A percentile compares a stretch with the other conserved stretches of the same genome.
phyloP scores from a whole-genome alignment of 2,797 vertebrate species.

The Pangasius larnaudii region DNA sequence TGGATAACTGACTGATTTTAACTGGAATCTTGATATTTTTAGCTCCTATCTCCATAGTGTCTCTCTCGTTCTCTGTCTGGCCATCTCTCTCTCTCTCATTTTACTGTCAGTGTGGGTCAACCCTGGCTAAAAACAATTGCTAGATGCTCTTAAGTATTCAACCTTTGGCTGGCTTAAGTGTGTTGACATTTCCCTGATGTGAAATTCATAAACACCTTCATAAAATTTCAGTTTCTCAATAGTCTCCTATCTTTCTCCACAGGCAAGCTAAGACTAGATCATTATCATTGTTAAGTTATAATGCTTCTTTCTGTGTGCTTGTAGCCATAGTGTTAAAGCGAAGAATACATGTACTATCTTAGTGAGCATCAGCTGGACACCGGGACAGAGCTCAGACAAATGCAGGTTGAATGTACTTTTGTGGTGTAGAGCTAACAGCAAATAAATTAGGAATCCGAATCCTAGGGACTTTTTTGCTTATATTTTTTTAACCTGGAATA shows the following conservation, averaged over 20 bases:
- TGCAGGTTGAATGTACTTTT: slow-evolving; percentile 12
- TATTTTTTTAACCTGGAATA: neutral
- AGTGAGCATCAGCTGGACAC: neutral
- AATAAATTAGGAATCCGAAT: neutral
- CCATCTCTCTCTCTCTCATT: neutral
- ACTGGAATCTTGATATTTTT: neutral
- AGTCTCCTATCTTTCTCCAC: neutral
- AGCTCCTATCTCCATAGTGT: neutral
- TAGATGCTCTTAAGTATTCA: neutral
- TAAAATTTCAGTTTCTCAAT: neutral
- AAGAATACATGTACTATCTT: neutral
- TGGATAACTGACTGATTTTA: neutral
- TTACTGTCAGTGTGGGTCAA: neutral
- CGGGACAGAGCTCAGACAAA: neutral
- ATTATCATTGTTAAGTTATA: neutral
- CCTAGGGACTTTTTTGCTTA: neutral
- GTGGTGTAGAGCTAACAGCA: neutral
- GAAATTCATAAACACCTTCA: neutral
- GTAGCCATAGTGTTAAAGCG: slow-evolving; percentile 11
- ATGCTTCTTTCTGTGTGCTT: neutral
- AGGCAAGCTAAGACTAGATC: neutral
- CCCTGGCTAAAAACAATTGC: neutral
- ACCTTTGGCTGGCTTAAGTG: neutral
- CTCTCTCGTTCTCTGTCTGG: neutral
- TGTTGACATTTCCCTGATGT: slow-evolving; percentile 22